Base-by-base conservation (phyloP, 2,888 invertebrate species). In the Meiosimyza decipiens region DNA sequence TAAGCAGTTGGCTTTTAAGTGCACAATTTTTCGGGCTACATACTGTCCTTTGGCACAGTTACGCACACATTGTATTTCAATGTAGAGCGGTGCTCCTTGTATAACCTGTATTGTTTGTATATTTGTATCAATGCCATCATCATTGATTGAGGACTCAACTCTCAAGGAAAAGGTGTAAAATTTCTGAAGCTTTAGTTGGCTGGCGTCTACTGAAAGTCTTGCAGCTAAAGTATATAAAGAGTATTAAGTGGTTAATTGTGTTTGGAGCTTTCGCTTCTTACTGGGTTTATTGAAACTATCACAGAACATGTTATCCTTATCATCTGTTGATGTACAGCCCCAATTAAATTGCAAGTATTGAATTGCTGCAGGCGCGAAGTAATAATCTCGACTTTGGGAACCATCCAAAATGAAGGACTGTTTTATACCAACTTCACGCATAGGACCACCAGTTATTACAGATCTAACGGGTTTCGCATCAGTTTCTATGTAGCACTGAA, bases 401-500 rank as follows among this genome's bases (percentile, higher is more conserved):
- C 78, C 79, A 67, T 81, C 79, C 57, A 81, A 11, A 11, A 66
- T 7, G 12, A 78, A 33, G 0, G 55, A 7, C 6, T 76, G 72
- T 12, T 54, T 16, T 3, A 62, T 9, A 22, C 75, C 72, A 4
- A 80, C 77, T 65, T 77, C 74, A 11, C 77, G 71, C 28, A 65
- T 60, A 1, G 7, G 7, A 9, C 80, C 81, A 7, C 81, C 80
- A 15, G 73, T 50, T 7, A 81, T 79, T 1, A 22, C 3, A 1
- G 80, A 79, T 11, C 18, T 51, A 1, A 76, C 71, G 1, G 77
- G 76, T 47, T 80, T 80, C 0, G 79, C 75, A 33, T 75, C 70
- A 33, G 80, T 76, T 7, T 77, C 76, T 6, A 79, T 75, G 67
- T 78, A 81, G 54, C 81, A 81, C 81, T 81, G 11, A 12, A 65